A percentile compares a stretch with the other conserved stretches of the same genome.
Evolutionary conservation across 2,888 invertebrate genomes (phyloP).

Genomic region (Octodonta nipae): DNA sequence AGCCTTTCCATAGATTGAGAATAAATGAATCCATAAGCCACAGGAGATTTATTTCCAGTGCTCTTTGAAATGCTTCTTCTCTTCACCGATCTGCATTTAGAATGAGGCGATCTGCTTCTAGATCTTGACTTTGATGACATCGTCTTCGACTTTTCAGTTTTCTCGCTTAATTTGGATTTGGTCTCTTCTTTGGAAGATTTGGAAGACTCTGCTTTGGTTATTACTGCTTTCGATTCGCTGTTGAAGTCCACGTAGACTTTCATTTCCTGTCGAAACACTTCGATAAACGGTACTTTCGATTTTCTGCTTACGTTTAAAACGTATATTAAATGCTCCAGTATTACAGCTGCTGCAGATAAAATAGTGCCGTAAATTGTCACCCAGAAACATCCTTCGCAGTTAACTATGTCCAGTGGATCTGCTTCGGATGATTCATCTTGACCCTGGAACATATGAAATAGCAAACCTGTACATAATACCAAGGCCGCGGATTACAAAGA

Average conservation of each 20-base stretch:
- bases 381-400: conserved; percentile 26
- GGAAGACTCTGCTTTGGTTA: conserved; percentile 9
- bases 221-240: conserved; percentile 22
- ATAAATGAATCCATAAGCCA: no score
- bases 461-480: no score
- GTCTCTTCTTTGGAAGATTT: conserved; percentile 6
- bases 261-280: conserved; percentile 19
- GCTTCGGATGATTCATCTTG: conserved; percentile 17
- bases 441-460: conserved; percentile 13
- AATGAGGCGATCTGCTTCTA: neutral
- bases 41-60: no score
- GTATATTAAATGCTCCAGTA: conserved; percentile 19
- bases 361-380: conserved; percentile 25
- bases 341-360: conserved; percentile 18
- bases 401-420: conserved; percentile 22
- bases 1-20: no score
- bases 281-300: conserved; percentile 16
- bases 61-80: neutral
- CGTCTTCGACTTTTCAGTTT: conserved; percentile 3
- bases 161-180: conserved; percentile 9
- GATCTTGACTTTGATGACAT: neutral
- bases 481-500: no score
- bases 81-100: neutral
- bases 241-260: conserved; percentile 22
- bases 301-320: conserved; percentile 15